A percentile compares a stretch with the other conserved stretches of the same genome.
Conservation (phyloP, 2,113 vertebrate species). For the Pluvianellus socialis region DNA sequence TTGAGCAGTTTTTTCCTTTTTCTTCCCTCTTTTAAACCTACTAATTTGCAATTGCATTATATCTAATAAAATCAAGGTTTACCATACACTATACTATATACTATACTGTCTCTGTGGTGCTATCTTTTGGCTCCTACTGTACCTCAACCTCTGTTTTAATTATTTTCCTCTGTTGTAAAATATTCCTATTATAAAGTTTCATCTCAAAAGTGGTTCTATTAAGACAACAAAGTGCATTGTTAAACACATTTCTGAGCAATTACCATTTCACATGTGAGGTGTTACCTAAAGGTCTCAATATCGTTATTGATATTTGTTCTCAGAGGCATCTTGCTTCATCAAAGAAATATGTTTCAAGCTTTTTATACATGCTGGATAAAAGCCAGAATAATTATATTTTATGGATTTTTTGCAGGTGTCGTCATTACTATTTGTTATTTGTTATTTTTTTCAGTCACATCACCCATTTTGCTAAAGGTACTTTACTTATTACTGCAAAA, state of each 20-base stretch:
- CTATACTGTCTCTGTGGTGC: not conserved
- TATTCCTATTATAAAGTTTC: not conserved
- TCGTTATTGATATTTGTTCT: not conserved
- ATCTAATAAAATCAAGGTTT: not conserved
- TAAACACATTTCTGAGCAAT: not conserved
- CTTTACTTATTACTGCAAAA: conserved; percentile 20
- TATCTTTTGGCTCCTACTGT: not conserved
- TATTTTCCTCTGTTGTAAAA: not conserved
- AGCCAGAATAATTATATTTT: conserved; percentile 21
- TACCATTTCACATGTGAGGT: not conserved
- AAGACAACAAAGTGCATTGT: not conserved
- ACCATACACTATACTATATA: not conserved
- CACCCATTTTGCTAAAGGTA: not conserved
- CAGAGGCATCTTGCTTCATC: not conserved
- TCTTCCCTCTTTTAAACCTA: not conserved
- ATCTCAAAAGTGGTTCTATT: not conserved
- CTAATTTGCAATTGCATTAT: not conserved
- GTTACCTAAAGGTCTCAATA: not conserved
- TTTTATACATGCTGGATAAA: not conserved
- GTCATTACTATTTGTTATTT: conserved; percentile 8
- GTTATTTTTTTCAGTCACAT: not conserved
- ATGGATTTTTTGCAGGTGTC: conserved; percentile 18
- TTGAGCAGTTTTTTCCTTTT: not conserved
- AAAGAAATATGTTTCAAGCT: not conserved
- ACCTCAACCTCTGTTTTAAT: not conserved